phyloP scores from a whole-genome alignment of 1,140 invertebrate species.

The Caerostris extrusa region DNA sequence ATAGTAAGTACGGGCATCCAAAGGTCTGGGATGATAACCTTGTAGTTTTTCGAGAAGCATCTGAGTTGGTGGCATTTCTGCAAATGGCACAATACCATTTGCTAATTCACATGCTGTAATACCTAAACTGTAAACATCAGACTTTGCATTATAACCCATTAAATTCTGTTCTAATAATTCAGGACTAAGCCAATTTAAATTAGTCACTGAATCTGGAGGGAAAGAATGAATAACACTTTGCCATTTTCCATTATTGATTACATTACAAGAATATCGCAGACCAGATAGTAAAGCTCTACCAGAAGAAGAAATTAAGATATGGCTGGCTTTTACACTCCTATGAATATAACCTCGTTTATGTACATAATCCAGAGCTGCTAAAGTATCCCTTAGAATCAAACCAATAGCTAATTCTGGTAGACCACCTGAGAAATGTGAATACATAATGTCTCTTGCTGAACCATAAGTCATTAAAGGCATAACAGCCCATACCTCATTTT shows the following conservation, averaged over 20 bases:
- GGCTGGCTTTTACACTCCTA: conserved; percentile 91
- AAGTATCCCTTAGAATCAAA: conserved; percentile 89
- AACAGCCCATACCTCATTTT: conserved; percentile 88
- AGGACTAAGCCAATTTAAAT: conserved; percentile 93
- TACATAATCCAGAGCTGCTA: conserved; percentile 91
- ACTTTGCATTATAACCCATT: conserved; percentile 92
- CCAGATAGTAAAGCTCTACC: conserved; percentile 89
- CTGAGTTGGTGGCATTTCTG: conserved; percentile 89
- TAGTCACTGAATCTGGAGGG: conserved; percentile 86
- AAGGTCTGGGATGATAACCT: conserved; percentile 88
- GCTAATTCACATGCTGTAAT: conserved; percentile 93
- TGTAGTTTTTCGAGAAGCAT: conserved; percentile 95
- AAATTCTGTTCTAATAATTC: conserved; percentile 95
- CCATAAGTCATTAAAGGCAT: conserved; percentile 90
- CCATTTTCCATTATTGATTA: conserved; percentile 87
- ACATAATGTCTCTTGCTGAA: conserved; percentile 90
- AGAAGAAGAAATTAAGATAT: conserved; percentile 88
- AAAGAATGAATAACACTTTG: conserved; percentile 88
- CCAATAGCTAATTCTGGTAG: conserved; percentile 91
- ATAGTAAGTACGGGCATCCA: conserved; percentile 87
- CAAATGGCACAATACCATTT: conserved; percentile 93
- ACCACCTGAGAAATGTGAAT: conserved; percentile 89
- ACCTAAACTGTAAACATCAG: conserved; percentile 94
- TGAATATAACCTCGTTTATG: conserved; percentile 93
- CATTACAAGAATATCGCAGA: conserved; percentile 88